Evolutionary conservation across 2,797 vertebrate species (phyloP), one percentile per base, ranked within the genome.

Genomic region (Protonibea diacanthus): DNA sequence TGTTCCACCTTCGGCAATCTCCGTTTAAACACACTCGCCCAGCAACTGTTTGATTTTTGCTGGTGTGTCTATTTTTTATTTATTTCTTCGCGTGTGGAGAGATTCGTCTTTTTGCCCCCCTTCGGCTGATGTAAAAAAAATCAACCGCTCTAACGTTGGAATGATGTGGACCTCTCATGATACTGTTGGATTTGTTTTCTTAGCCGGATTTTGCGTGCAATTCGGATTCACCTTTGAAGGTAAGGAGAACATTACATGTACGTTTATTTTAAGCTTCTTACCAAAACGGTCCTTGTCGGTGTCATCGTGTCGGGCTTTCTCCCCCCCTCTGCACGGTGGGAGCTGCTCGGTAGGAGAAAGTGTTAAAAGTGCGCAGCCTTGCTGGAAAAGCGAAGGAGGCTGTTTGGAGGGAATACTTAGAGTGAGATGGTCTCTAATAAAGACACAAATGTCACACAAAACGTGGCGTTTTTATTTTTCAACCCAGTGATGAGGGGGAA

Each of bases 151-250:
- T 71, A 56, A 59, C 55, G 45, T 48, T 91, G 93, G 92, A 94
- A 95, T 85, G 88, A 96, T 95, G 95, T 94, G 95, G 94, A 95
- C 90, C 93, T 94, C 93, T 93, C 94, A 93, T 62, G 95, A 95
- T 62, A 90, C 90, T 87, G 86, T 94, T 94, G 95, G 95, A 95
- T 95, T 96, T 92, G 88, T 95, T 90, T 93, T 95, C 88, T 84
- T 95, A 51, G 92, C 90, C 76, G 93, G 93, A 86, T 91, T 95
- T 74, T 96, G 93, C 6, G 88, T 95, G 80, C 95, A 95, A 42
- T 86, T 95, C 5, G 95, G 94, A 92, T 94, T 91, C 88, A 92
- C 93, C 59, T 92, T 95, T 71, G 92, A 95, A 92, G 95, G 95
- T 96, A 93, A 94, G 93, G 23, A 18, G 42, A 14, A 44, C 13